Conservation (phyloP, 2,888 invertebrate species). For the Apodemia hepburni region DNA sequence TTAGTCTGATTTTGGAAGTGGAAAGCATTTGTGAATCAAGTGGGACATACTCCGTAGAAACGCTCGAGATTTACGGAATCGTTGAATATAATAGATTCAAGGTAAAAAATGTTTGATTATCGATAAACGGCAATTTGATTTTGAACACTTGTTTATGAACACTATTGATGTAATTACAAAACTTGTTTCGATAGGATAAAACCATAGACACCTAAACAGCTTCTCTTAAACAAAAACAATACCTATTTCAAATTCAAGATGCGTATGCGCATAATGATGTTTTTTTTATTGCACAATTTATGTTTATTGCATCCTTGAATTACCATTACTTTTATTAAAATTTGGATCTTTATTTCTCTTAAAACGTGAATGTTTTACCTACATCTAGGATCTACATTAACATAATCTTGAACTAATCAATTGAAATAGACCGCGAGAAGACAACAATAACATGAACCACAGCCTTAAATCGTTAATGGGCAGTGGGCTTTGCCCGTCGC, state of each 20-base stretch:
- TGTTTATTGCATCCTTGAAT: not conserved
- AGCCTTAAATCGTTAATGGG: too few relatives aligned
- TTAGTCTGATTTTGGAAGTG: not conserved
- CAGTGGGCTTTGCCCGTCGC: too few relatives aligned
- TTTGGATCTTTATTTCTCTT: too few relatives aligned
- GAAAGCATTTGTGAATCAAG: constrained; percentile 7
- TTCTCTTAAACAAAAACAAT: not conserved
- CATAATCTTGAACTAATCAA: too few relatives aligned
- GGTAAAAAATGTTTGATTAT: constrained; percentile 43
- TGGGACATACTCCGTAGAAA: not conserved
- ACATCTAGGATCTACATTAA: too few relatives aligned
- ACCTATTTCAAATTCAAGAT: not conserved
- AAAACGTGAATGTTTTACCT: too few relatives aligned
- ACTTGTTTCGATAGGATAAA: not conserved
- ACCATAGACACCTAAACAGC: not conserved
- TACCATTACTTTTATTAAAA: too few relatives aligned
- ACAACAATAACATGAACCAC: too few relatives aligned
- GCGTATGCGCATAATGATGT: constrained; percentile 2
- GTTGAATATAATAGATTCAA: constrained; percentile 56
- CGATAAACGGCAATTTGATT: constrained; percentile 5
- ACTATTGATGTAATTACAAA: not conserved
- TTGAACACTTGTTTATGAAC: not conserved
- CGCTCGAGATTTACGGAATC: constrained; percentile 39
- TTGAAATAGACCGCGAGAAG: too few relatives aligned
- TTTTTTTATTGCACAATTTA: not conserved